These are phyloP conservation scores for Furnarius figulus DNA, from an alignment of 2,113 vertebrate genomes.

Conservation along the genomic window DNA sequence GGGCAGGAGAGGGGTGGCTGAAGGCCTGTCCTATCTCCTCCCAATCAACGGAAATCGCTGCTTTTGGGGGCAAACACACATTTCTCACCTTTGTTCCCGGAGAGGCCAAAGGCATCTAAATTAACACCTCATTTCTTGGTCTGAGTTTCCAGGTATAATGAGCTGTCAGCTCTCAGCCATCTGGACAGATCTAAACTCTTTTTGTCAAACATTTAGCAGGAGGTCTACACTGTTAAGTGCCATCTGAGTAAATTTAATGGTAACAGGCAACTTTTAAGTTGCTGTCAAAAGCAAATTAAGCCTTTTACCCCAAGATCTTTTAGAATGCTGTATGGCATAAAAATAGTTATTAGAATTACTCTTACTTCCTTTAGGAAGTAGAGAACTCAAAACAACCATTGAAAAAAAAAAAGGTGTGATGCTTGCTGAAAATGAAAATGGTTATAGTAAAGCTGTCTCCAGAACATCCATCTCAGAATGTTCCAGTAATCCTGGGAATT, in stretches of 20 bases:
- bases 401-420: not conserved
- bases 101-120: not conserved
- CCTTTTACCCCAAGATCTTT: not conserved
- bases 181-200: not conserved
- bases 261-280: not conserved
- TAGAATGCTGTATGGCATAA: not conserved
- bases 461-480: not conserved
- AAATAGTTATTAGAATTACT: not conserved
- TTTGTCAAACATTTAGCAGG: not conserved
- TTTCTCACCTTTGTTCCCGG: not conserved
- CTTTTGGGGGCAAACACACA: not conserved
- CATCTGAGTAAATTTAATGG: not conserved
- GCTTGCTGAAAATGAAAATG: not conserved
- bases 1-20: not conserved
- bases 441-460: not conserved
- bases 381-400: not conserved
- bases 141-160: not conserved
- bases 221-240: not conserved
- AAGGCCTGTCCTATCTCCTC: not conserved
- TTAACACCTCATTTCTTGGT: not conserved
- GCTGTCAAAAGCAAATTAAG: not conserved
- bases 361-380: not conserved
- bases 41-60: rapidly evolving
- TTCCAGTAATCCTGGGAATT: not conserved
- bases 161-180: not conserved